A percentile compares a stretch with the other conserved stretches of the same genome.
Conservation (phyloP, 2,888 invertebrate species). For the Hofmannophila pseudospretella region DNA sequence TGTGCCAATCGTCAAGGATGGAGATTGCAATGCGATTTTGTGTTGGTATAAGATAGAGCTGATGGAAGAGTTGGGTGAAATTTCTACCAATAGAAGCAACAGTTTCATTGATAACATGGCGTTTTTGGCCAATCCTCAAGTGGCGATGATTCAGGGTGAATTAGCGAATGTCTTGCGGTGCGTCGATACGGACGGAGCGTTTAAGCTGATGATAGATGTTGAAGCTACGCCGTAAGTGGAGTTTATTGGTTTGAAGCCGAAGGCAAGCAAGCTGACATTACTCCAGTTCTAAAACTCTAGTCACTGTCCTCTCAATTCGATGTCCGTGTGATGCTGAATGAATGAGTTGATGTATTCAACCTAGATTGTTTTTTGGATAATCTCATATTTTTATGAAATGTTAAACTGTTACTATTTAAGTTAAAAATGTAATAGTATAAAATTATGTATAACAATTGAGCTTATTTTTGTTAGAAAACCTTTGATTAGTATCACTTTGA, state of each 20-base stretch:
- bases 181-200: slow-evolving; percentile 47
- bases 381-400: slow-evolving; percentile 1
- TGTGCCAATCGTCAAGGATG: slow-evolving; percentile 45
- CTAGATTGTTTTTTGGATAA: too few species aligned
- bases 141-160: slow-evolving; percentile 36
- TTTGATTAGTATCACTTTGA: too few species aligned
- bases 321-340: background rate
- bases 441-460: background rate
- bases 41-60: slow-evolving; percentile 76
- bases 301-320: too few species aligned
- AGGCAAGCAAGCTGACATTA: background rate
- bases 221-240: slow-evolving; percentile 6
- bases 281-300: too few species aligned
- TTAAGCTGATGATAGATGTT: slow-evolving; percentile 44
- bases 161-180: slow-evolving; percentile 42
- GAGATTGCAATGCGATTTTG: slow-evolving; percentile 67
- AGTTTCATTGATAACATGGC: slow-evolving; percentile 68
- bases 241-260: background rate
- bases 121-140: slow-evolving; percentile 55
- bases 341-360: slow-evolving; percentile 1
- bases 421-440: background rate
- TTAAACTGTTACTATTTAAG: slow-evolving; percentile 2
- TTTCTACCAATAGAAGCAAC: slow-evolving; percentile 59
- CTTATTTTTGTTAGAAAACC: slow-evolving; percentile 6
- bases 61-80: slow-evolving; percentile 44